These are phyloP conservation scores for Tetragonula carbonaria DNA, from an alignment of 2,888 invertebrate species.

Conservation along the genomic window DNA sequence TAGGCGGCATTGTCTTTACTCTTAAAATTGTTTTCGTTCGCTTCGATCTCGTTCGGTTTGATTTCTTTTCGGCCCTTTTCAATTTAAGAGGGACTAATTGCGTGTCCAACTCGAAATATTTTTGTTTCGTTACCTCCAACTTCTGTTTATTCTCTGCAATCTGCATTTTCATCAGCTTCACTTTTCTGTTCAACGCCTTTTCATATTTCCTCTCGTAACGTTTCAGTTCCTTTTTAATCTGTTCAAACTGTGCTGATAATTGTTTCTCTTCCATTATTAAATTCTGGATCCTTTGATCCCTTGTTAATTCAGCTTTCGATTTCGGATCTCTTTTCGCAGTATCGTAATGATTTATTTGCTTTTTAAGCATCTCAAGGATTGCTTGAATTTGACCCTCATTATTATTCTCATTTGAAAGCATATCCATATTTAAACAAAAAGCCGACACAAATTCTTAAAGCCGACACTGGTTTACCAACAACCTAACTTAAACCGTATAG, in stretches of 20 bases:
- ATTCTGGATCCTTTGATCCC: background rate
- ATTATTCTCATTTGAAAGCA: accelerated
- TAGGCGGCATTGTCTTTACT: background rate
- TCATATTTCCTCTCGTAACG: constrained; percentile 24
- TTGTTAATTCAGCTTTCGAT: background rate
- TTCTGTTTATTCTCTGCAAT: background rate
- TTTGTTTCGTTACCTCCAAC: background rate
- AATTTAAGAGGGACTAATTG: background rate
- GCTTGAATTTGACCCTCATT: background rate
- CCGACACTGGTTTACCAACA: no score
- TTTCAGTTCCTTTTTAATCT: background rate
- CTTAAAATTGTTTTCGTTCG: accelerated
- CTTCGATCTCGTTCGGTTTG: background rate
- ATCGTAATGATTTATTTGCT: background rate
- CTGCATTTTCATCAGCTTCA: background rate
- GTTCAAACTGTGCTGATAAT: background rate
- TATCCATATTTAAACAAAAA: constrained; percentile 2
- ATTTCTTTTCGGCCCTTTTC: accelerated
- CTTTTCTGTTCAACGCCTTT: background rate
- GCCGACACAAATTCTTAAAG: background rate
- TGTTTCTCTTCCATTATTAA: background rate
- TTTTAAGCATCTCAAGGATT: background rate
- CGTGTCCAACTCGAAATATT: background rate
- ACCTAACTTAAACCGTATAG: background rate
- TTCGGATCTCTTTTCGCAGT: no score